Evolutionary conservation across 2,113 vertebrate genomes (phyloP).

Genomic region (Myotis brandtii): DNA sequence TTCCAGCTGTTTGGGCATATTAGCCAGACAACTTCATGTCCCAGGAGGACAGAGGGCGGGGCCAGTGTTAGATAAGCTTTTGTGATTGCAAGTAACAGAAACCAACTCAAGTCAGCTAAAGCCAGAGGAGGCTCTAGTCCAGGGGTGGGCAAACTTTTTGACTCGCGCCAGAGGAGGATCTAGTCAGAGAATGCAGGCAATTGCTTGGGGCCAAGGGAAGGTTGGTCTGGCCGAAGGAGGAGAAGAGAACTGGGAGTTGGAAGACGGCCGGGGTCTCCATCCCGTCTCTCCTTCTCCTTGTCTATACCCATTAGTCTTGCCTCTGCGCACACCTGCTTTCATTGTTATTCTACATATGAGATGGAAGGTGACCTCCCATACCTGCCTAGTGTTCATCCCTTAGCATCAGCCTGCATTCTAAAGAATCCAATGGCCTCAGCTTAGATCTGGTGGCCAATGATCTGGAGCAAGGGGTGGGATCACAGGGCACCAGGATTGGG

Average conservation of each 20-base stretch:
- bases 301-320: not conserved
- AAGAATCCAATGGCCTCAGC: not conserved
- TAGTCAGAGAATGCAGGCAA: not conserved
- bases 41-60: conserved; percentile 24
- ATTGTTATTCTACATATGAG: not conserved
- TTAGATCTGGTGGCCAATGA: not conserved
- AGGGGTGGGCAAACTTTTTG: no score
- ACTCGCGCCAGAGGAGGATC: no score
- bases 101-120: not conserved
- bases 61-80: not conserved
- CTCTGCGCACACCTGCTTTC: not conserved
- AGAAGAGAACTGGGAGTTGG: not conserved
- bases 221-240: not conserved
- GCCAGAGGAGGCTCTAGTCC: not conserved
- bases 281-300: not conserved
- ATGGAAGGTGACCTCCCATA: not conserved
- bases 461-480: not conserved
- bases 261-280: not conserved
- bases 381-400: not conserved
- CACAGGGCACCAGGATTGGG: not conserved
- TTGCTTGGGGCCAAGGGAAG: not conserved
- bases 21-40: conserved; percentile 18
- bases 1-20: conserved; percentile 70
- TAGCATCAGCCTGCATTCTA: not conserved
- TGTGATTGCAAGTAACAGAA: not conserved